Evolutionary conservation across 1,140 invertebrate species (phyloP).

Genomic region (Littorina saxatilis): DNA sequence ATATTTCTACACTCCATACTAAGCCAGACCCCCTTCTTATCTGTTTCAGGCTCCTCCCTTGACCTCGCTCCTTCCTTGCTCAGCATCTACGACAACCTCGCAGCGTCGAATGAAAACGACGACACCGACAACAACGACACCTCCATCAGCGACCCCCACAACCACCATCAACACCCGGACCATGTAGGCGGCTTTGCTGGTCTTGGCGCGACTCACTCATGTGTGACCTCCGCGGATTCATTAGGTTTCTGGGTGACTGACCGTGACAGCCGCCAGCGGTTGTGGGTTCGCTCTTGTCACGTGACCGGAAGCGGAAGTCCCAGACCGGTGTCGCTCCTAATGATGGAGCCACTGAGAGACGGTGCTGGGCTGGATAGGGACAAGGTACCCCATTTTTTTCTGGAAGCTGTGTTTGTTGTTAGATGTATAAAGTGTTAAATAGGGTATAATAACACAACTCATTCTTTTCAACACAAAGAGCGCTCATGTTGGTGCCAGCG

Average conservation of each 20-base stretch:
- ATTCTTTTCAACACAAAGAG: no score
- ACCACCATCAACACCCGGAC: neutral
- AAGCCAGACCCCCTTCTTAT: slow-evolving; percentile 49
- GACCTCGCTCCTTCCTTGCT: slow-evolving; percentile 82
- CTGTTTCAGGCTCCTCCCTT: slow-evolving; percentile 79
- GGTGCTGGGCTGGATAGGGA: neutral
- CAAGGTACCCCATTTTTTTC: neutral
- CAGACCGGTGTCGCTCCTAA: neutral
- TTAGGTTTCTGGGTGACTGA: slow-evolving; percentile 37
- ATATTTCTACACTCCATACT: neutral
- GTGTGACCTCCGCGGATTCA: neutral
- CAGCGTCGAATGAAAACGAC: slow-evolving; percentile 28
- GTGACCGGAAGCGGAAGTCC: neutral
- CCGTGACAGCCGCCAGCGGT: slow-evolving; percentile 38
- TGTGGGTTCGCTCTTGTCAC: neutral
- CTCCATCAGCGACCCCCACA: slow-evolving; percentile 11
- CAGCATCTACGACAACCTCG: slow-evolving; percentile 81
- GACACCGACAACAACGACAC: slow-evolving; percentile 39
- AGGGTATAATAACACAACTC: no score
- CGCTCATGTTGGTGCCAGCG: no score
- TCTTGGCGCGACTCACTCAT: neutral
- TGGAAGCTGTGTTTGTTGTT: neutral
- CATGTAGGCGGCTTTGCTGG: neutral
- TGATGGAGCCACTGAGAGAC: neutral
- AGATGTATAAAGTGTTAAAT: no score